Conservation (phyloP, 2,113 vertebrate species). For the Egretta garzetta region DNA sequence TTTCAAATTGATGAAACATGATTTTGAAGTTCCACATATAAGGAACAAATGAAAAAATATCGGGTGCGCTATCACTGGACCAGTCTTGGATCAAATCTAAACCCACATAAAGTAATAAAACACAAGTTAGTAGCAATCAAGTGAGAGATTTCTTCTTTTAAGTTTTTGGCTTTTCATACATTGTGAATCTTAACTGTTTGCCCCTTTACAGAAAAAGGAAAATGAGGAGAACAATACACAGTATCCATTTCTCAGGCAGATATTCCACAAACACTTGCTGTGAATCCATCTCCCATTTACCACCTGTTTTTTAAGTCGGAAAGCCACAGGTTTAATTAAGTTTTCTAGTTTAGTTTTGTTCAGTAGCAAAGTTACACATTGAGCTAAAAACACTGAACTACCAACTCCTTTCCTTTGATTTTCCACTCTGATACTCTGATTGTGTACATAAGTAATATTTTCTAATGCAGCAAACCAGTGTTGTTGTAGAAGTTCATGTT, state of each 20-base stretch:
- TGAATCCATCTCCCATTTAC: background rate
- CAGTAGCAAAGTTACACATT: background rate
- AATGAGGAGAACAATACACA: background rate
- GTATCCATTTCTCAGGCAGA: background rate
- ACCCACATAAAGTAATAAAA: background rate
- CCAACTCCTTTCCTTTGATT: background rate
- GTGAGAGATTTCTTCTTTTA: background rate
- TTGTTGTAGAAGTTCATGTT: background rate
- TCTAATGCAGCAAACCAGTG: background rate
- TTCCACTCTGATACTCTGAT: background rate
- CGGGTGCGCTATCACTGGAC: slow-evolving; percentile 93
- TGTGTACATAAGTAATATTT: background rate
- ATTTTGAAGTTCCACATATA: slow-evolving; percentile 99
- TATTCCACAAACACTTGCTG: background rate
- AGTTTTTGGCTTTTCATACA: background rate
- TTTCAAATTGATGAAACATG: slow-evolving; percentile 98
- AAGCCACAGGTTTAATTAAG: background rate
- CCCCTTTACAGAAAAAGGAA: background rate
- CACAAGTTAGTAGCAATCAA: background rate
- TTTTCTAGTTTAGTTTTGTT: background rate
- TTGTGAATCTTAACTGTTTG: background rate
- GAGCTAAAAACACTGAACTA: background rate
- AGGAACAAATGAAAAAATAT: slow-evolving; percentile 97
- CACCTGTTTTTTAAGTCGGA: background rate
- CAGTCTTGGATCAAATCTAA: slow-evolving; percentile 97